Conservation (phyloP, 2,888 invertebrate species). For the Phragmatobia fuliginosa region DNA sequence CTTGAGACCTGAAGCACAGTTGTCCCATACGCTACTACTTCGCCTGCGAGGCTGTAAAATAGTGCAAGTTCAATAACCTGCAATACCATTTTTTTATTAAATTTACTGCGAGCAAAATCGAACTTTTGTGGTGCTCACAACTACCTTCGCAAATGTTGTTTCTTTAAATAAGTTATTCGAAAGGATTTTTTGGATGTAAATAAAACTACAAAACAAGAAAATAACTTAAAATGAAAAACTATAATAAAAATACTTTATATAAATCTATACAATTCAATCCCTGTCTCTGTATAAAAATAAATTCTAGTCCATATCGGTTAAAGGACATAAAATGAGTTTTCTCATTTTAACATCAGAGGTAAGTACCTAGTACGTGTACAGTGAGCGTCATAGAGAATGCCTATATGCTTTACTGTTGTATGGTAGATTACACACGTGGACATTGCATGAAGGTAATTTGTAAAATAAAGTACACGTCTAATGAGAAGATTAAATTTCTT, state of each 20-base stretch:
- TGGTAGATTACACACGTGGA: neutral
- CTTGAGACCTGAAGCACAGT: no score
- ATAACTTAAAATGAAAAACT: constrained; percentile 49
- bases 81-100: no score
- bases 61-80: no score
- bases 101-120: no score
- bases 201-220: constrained; percentile 22
- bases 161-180: neutral
- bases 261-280: constrained; percentile 73
- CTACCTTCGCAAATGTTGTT: neutral
- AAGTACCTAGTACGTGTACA: constrained; percentile 34
- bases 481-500: neutral
- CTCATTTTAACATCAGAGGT: constrained; percentile 30
- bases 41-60: no score
- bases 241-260: constrained; percentile 66
- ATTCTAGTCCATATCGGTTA: constrained; percentile 51
- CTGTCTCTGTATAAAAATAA: constrained; percentile 74
- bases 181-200: constrained; percentile 2
- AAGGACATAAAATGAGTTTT: constrained; percentile 53
- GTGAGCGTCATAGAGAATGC: constrained; percentile 12
- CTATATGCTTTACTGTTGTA: neutral
- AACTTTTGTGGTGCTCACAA: no score
- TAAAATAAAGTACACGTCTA: neutral
- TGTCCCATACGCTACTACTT: no score
- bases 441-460: neutral